Evolutionary conservation across 2,113 vertebrate species (phyloP), one percentile per base, ranked within the genome.

Genomic region (Connochaetes taurinus): DNA sequence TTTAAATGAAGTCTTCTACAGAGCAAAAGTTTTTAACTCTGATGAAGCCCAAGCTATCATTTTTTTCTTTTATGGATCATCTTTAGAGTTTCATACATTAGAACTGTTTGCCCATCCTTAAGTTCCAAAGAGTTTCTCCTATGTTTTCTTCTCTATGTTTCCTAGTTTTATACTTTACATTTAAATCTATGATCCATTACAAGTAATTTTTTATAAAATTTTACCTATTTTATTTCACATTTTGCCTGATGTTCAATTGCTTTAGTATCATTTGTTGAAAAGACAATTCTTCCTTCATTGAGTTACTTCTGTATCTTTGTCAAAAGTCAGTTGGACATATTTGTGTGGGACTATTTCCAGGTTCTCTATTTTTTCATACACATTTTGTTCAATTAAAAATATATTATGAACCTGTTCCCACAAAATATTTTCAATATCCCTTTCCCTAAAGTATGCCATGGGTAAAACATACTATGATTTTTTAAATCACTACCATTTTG

Each of bases 171-270:
- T 1, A 52, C 14, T 78, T 94, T 52, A 80, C 23, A 82, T 90
- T 80, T 87, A 90, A 96, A 87, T 87, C 31, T 87, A 80, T 55
- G 15, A 92, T 58, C n/a, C 58, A 78, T 36, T 90, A 45, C 80
- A 19, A 96, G 60, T 91, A 71, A 55, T 80, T 86, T 93, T 87
- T 60, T 52, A 81, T 40, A 36, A 95, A 95, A 86, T 82, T 76
- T 86, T 40, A 91, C 25, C 90, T 93, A 53, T 85, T 82, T 91
- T 95, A 83, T 78, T 96, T 96, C 71, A 90, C 67, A 55, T 64
- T 95, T 92, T 81, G 21, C 40, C 45, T 64, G 2, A 81, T 94
- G 6, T 71, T 23, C 9, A 93, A 80, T 40, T 91, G 27, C 9
- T 45, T 33, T 6, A 90, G 6, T 3, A 78, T 5, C 31, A 43